These are phyloP conservation scores for roundworm (Caenorhabditis elegans) DNA, from an alignment of 1,140 invertebrate species.

Conservation along the genomic window DNA sequence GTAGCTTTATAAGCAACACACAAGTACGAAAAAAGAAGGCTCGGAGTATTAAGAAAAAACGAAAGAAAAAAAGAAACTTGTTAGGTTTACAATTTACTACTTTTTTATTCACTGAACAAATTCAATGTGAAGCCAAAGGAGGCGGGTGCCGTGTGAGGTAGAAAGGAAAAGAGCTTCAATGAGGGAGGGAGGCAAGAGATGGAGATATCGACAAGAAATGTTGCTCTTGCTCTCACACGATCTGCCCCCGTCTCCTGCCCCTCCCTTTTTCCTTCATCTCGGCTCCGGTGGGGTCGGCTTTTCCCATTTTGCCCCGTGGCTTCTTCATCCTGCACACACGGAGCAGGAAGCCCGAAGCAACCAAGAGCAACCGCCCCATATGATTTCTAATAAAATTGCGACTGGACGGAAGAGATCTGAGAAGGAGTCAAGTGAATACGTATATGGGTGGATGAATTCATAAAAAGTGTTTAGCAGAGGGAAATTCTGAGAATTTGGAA, in stretches of 20 bases:
- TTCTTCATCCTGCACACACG: too few relatives aligned
- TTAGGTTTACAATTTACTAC: background rate
- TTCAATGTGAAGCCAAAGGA: background rate
- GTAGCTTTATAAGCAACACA: too few relatives aligned
- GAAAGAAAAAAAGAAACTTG: background rate
- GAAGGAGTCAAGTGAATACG: background rate
- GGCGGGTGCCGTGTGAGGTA: constrained; percentile 5
- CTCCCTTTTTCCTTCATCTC: background rate
- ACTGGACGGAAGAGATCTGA: background rate
- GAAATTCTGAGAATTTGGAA: too few relatives aligned
- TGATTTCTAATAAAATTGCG: background rate
- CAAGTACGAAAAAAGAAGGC: too few relatives aligned
- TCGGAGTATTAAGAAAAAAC: too few relatives aligned
- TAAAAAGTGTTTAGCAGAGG: too few relatives aligned
- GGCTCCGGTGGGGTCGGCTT: background rate
- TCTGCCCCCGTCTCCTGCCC: background rate
- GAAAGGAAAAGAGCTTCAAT: background rate
- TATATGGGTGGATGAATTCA: background rate
- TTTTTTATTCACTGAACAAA: background rate
- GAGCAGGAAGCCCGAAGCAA: background rate
- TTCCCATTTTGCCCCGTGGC: background rate
- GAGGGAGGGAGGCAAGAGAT: background rate
- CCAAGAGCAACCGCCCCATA: background rate
- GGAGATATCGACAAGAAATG: constrained; percentile 14
- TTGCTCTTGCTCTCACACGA: background rate